Base-by-base conservation (phyloP, 2,797 vertebrate species). In the Amblyopsis hoosieri region DNA sequence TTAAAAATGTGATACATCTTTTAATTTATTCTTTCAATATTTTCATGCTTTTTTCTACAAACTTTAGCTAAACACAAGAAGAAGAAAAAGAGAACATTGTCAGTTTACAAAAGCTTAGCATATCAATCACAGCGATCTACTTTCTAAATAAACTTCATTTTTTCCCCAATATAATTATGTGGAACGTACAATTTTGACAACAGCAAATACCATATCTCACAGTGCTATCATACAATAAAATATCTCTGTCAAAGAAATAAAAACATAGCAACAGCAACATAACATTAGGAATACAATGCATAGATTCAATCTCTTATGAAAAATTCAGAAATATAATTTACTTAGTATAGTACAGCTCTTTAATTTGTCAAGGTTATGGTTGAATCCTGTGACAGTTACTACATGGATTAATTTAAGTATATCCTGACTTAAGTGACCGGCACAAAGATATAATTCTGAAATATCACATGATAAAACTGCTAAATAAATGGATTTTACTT, bases 161-260 rank as follows among this genome's bases (percentile, higher is more conserved):
- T 67, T 75, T 66, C 31, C 72, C 82, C 92, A 85, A 91, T 92
- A 95, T 86, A 86, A 89, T 90, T 94, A 92, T 93, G 84, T 88
- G 89, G 88, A 96, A 96, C 93, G 93, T 83, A 94, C 89, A 93
- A 90, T 92, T 94, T 90, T 90, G 93, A 95, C 91, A 93, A 94
- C 87, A 92, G 94, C 91, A 92, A 93, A 93, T 93, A 89, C 80
- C 79, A 81, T 81, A 94, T 95, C 90, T 94, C 94, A 96, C 94
- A 95, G 91, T 90, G 95, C 94, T 96, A 96, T 95, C 89, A 94
- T 95, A 97, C 94, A 97, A 94, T 94, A 95, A 93, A 94, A 86
- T 85, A 91, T 91, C 91, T 83, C 87, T 93, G 92, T 94, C 92
- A 95, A 93, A 93, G 86, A 87, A 89, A 87, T 72, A 66, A 74